Conservation (phyloP, 2,797 vertebrate genomes). For the Rhinogobio ventralis region DNA sequence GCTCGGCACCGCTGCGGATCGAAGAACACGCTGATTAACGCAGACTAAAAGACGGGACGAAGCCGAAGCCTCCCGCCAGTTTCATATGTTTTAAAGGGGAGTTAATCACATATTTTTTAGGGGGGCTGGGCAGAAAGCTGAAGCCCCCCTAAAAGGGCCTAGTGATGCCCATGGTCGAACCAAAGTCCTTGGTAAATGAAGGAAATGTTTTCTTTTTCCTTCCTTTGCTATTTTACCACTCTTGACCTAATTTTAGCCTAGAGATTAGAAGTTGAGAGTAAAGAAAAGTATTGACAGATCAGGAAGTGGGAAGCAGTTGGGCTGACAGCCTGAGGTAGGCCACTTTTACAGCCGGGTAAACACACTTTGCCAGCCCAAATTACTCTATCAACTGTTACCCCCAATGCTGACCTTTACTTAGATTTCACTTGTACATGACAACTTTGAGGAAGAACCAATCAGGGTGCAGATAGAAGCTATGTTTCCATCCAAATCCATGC, state of each 20-base stretch:
- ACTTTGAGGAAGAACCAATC: background rate
- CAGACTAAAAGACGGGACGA: too few species aligned
- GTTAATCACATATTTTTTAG: too few species aligned
- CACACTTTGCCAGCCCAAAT: constrained; percentile 7
- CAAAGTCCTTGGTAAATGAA: constrained; percentile 10
- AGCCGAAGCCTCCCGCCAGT: too few species aligned
- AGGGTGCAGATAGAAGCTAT: background rate
- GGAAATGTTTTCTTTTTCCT: constrained; percentile 33
- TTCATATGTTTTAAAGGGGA: too few species aligned
- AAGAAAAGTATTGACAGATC: constrained; percentile 47
- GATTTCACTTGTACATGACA: background rate
- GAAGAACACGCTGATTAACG: too few species aligned
- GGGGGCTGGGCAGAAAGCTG: too few species aligned
- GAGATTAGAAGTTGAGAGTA: constrained; percentile 43
- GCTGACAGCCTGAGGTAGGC: background rate
- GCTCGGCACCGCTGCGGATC: too few species aligned
- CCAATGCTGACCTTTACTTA: constrained; percentile 2
- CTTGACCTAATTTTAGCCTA: constrained; percentile 48
- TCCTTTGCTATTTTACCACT: constrained; percentile 40
- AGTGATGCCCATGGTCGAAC: too few species aligned
- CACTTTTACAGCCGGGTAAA: constrained; percentile 10
- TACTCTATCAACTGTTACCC: background rate
- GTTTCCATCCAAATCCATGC: too few species aligned
- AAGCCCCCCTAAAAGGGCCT: too few species aligned
- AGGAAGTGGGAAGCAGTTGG: constrained; percentile 37